Evolutionary conservation across 2,888 invertebrate genomes (phyloP).

Genomic region (Argynnis bischoffii): DNA sequence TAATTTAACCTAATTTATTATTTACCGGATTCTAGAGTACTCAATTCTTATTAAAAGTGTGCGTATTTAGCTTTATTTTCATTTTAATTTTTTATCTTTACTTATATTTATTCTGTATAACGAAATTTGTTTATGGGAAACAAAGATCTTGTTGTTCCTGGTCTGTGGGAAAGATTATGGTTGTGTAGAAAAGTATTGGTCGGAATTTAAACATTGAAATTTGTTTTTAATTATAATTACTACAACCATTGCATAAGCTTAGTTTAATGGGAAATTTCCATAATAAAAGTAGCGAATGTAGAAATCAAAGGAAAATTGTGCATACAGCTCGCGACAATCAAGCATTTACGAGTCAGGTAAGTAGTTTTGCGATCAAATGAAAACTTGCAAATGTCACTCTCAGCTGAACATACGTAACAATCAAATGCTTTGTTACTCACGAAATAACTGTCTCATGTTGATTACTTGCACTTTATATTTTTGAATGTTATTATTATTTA

Average conservation of each 20-base stretch:
- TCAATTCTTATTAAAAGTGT: not conserved
- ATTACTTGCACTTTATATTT: conserved; percentile 42
- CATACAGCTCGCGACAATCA: conserved; percentile 66
- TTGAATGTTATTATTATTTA: conserved; percentile 38
- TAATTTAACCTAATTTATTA: no score
- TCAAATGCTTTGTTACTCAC: conserved; percentile 57
- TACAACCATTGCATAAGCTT: conserved; percentile 16
- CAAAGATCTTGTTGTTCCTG: not conserved
- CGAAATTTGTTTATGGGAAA: conserved; percentile 31
- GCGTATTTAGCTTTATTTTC: not conserved
- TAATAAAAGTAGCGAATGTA: conserved; percentile 61
- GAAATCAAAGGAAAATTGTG: conserved; percentile 59
- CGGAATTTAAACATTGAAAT: conserved; percentile 23
- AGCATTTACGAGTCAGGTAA: conserved; percentile 76
- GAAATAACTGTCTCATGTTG: conserved; percentile 46
- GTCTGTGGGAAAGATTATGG: conserved; percentile 13
- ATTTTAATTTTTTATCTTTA: conserved; percentile 8
- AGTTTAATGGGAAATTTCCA: conserved; percentile 77
- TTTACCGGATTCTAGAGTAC: no score
- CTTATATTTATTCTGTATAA: conserved; percentile 12
- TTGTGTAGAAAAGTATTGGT: conserved; percentile 23
- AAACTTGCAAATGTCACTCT: conserved; percentile 81
- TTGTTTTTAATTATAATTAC: conserved; percentile 22
- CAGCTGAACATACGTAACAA: conserved; percentile 78
- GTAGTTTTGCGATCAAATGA: conserved; percentile 53